phyloP scores from a whole-genome alignment of 2,797 vertebrate genomes.

The Catamblyrhynchus diadema region DNA sequence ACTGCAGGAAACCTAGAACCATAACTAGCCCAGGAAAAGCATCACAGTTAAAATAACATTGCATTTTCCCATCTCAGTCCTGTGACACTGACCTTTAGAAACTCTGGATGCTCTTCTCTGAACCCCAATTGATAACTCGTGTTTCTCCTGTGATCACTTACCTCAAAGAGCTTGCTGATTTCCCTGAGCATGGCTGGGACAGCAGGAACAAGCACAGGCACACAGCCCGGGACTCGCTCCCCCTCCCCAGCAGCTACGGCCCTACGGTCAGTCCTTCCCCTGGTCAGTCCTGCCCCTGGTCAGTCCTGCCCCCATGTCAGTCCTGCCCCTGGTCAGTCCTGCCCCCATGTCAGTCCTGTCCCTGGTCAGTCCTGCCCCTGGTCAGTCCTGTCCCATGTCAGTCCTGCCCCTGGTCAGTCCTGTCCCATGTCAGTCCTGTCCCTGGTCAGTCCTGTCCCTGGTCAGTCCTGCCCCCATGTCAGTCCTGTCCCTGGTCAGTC shows the following conservation, averaged over 20 bases:
- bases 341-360: too few relatives aligned
- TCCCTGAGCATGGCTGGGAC: background rate
- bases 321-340: too few relatives aligned
- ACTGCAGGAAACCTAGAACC: background rate
- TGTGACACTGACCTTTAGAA: background rate
- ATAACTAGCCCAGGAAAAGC: background rate
- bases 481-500: too few relatives aligned
- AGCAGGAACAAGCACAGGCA: background rate
- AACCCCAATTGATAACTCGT: fast-evolving
- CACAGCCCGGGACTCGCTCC: background rate
- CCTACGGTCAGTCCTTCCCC: too few relatives aligned
- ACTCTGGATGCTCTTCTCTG: background rate
- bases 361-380: too few relatives aligned
- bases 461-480: too few relatives aligned
- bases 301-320: too few relatives aligned
- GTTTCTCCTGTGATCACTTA: background rate
- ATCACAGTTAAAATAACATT: background rate
- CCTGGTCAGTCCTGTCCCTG: too few relatives aligned
- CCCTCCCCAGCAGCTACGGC: background rate
- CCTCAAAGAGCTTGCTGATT: background rate
- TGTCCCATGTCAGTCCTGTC: too few relatives aligned
- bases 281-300: too few relatives aligned
- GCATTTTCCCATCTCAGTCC: background rate
- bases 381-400: too few relatives aligned
- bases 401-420: too few relatives aligned